Conservation (phyloP, 30 jellyfish, hydroid and myxozoan genomes). For the Catostylus mosaicus region DNA sequence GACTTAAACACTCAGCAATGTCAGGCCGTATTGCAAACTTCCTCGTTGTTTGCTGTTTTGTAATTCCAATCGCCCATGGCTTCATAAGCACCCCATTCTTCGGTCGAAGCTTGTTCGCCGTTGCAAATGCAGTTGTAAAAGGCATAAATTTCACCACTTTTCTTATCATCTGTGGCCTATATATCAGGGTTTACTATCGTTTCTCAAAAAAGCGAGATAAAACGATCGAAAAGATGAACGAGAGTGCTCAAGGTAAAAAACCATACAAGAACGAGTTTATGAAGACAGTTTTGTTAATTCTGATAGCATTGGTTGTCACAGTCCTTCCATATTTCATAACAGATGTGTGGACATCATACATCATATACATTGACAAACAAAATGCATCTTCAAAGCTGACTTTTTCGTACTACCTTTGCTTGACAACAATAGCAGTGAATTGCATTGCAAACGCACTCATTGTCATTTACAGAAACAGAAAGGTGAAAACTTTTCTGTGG, state of each 20-base stretch:
- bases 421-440: not conserved
- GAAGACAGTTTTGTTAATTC: constrained; percentile 1
- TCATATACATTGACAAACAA: not conserved
- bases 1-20: constrained; percentile 3
- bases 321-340: not conserved
- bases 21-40: constrained; percentile 14
- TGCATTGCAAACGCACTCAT: too few species aligned
- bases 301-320: not conserved
- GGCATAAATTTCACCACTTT: not conserved
- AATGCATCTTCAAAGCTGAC: not conserved
- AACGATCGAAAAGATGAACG: too few species aligned
- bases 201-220: not conserved
- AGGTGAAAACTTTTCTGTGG: too few species aligned
- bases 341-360: constrained; percentile 2
- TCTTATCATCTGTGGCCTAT: not conserved
- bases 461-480: too few species aligned
- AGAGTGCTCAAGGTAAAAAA: not conserved
- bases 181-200: not conserved
- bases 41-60: constrained; percentile 2
- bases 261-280: constrained; percentile 1
- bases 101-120: not conserved
- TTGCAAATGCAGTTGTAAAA: not conserved
- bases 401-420: constrained; percentile 5
- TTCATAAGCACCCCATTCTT: constrained; percentile 10
- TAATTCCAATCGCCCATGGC: constrained; percentile 2